Percentiles rank a stretch among this genome's conserved stretches.
These are phyloP conservation scores for Tryphoninae sp. DNA, from an alignment of 2,888 invertebrate species.

Conservation along the genomic window DNA sequence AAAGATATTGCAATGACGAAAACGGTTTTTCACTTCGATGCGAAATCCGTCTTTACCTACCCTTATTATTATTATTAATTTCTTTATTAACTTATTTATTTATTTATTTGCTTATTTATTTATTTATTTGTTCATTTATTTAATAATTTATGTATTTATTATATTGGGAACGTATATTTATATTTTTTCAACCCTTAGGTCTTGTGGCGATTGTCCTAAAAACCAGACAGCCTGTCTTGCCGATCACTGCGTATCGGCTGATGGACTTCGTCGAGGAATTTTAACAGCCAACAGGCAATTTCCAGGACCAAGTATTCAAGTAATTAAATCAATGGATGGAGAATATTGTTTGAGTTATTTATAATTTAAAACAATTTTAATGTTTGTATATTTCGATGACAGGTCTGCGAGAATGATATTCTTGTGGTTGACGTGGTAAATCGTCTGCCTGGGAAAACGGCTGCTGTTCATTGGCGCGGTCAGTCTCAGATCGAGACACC, in stretches of 20 bases:
- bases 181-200: conserved; percentile 78
- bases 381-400: conserved; percentile 70
- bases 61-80: neutral
- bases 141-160: too few relatives aligned
- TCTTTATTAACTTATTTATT: neutral
- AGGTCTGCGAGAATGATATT: conserved; percentile 88
- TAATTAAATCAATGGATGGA: conserved; percentile 66
- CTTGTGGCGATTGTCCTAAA: conserved; percentile 86
- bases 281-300: conserved; percentile 87
- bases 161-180: neutral
- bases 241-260: conserved; percentile 86
- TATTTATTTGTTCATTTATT: too few relatives aligned
- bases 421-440: conserved; percentile 89
- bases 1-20: neutral
- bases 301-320: conserved; percentile 87
- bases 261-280: conserved; percentile 85
- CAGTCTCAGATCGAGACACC: conserved; percentile 85
- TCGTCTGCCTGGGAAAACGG: conserved; percentile 86
- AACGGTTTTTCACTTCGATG: conserved; percentile 11
- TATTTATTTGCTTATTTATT: neutral
- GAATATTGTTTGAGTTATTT: too few relatives aligned
- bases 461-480: conserved; percentile 91
- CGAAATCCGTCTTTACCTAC: conserved; percentile 7
- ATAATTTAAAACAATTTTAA: too few relatives aligned
- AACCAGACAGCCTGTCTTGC: conserved; percentile 85